Base-by-base conservation (phyloP, 2,113 vertebrate species). In the Sorex araneus region DNA sequence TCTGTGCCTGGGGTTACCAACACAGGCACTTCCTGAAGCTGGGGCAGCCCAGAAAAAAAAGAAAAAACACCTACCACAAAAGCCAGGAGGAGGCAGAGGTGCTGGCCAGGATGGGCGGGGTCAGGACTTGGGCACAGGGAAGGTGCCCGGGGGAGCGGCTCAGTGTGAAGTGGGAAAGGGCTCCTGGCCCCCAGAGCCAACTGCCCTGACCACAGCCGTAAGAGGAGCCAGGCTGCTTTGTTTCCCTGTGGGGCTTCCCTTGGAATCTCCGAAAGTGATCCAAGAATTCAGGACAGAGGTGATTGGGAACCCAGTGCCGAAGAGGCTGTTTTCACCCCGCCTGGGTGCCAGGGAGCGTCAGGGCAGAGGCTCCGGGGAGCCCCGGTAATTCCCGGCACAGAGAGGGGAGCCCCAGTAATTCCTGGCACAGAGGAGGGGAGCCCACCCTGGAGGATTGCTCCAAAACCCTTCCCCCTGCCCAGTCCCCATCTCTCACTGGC, bases 221-320 rank as follows among this genome's bases (percentile, higher is more conserved):
- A 78, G 18, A n/a, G 57, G 47, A 86, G 81, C 95, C 93, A 86
- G 50, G 40, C 34, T n/a, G 50, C 82, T 92, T 87, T 89, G 89
- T 84, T 94, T 88, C 89, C 83, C 87, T 92, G 93, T 90, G 47
- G 95, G 95, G 92, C 93, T 95, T 95, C 94, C 96, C 94, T 93
- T 11, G 94, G 93, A 96, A 95, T 94, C 88, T 94, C 94, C 93
- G 88, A 70, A 90, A 96, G 81, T 40, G 84, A 91, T 94, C 93
- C 93, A 94, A 95, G 93, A 95, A 93, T 81, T 82, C 79, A 1
- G 54, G 71, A 92, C 93, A 93, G 90, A 96, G 90, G 94, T 86
- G 93, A 93, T 2, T 3, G 3, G 79, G 88, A 92, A 50, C 43
- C 75, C 25, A 90, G 87, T 50, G 0, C 78, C 93, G 89, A 84